Base-by-base conservation (phyloP, 2,113 vertebrate genomes). In the Sisor rabdophorus region DNA sequence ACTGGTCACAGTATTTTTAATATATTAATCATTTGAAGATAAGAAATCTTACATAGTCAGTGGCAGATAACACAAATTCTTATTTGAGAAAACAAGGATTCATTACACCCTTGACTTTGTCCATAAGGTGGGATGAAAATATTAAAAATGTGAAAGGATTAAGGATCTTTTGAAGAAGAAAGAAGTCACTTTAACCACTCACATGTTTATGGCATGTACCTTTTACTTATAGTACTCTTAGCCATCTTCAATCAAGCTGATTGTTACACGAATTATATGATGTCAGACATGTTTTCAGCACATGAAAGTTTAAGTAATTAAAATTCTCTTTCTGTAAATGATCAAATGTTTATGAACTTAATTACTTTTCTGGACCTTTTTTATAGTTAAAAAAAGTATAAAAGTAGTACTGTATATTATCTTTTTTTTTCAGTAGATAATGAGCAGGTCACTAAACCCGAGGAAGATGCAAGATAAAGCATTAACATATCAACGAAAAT, bases 81-180 rank as follows among this genome's bases (percentile, higher is more conserved):
- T 76, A 71, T 78, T 81, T 54, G 53, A 53, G 56, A 61, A 52
- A 17, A 44, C 54, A 32, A 22, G 17, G 20, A 47, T 73, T 48
- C 54, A 40, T 24, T 63, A 82, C 70, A 55, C 75, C 55, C 75
- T 20, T 81, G 75, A 36, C n/a, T 77, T 50, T 67, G 72, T 61
- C 16, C 24, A 69, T 54, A 63, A 81, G 7, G 53, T 73, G 63
- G 53, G 67, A 68, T 78, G 30, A 55, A 78, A 17, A 75, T 75
- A 72, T 63, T 67, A 80, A 56, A 58, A 59, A 40, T 47, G 56
- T 71, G 59, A 80, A 77, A 26, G 50, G 28, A 60, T 30, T 58
- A 30, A 78, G 82, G 11, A 81, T 87, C 85, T 89, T 88, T 85
- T 68, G 73, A 30, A n/a, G n/a, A n/a, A n/a, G n/a, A n/a, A n/a